Percentiles rank a stretch among this genome's conserved stretches.
Conservation (phyloP, 2,113 vertebrate species). For the Scomber scombrus region DNA sequence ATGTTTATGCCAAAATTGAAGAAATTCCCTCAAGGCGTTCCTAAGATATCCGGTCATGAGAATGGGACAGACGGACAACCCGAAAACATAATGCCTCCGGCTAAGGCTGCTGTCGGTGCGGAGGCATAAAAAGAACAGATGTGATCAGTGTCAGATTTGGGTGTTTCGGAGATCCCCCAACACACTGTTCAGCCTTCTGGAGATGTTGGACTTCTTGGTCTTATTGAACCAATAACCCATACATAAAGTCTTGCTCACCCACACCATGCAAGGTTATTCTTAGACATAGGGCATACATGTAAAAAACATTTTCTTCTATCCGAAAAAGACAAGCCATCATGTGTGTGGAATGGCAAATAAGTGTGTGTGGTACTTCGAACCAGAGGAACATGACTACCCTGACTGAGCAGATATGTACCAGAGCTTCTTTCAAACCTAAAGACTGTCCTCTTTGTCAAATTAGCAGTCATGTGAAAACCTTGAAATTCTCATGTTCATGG, state of each 20-base stretch:
- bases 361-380: slow-evolving; percentile 14
- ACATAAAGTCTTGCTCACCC: neutral
- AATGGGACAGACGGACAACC: no score
- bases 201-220: no score
- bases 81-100: no score
- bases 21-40: no score
- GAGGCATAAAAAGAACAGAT: neutral
- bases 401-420: slow-evolving; percentile 19
- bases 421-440: slow-evolving; percentile 3
- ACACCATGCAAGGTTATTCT: no score
- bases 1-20: no score
- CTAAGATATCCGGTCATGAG: no score
- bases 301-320: no score
- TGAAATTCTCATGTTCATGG: slow-evolving; percentile 59
- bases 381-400: neutral
- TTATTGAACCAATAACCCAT: neutral
- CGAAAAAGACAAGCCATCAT: neutral
- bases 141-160: slow-evolving; percentile 1
- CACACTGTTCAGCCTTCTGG: neutral
- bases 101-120: no score
- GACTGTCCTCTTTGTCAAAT: slow-evolving; percentile 37
- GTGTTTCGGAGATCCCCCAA: neutral
- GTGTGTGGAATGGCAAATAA: slow-evolving; percentile 3
- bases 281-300: no score
- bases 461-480: slow-evolving; percentile 54